phyloP scores from a whole-genome alignment of 1,140 invertebrate genomes.

The Aphaenogaster ashmeadi region DNA sequence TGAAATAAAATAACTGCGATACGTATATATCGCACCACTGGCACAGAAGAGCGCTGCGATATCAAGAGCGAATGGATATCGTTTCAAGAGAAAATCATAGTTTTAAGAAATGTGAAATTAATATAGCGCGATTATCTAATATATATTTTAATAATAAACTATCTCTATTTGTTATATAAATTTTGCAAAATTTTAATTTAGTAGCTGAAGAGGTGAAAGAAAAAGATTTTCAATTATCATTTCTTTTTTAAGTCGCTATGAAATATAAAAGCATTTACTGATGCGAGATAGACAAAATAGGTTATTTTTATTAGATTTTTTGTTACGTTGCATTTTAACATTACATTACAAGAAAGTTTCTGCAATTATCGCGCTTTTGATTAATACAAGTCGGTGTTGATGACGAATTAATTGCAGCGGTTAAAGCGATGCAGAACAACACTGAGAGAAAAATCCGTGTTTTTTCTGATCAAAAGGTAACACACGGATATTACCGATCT shows the following conservation, averaged over 20 bases:
- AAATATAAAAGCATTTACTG: not conserved
- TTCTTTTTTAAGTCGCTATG: not conserved
- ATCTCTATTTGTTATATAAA: not conserved
- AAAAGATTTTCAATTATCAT: not conserved
- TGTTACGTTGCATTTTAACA: not conserved
- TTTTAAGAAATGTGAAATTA: not conserved
- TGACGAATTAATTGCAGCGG: constrained; percentile 14
- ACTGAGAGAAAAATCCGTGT: too few relatives aligned
- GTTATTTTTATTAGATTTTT: not conserved
- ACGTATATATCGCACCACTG: constrained; percentile 28
- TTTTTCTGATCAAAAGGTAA: too few relatives aligned
- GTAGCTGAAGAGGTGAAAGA: not conserved
- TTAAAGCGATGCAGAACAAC: not conserved
- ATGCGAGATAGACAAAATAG: not conserved
- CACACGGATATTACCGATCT: too few relatives aligned
- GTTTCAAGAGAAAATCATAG: not conserved
- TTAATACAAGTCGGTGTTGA: not conserved
- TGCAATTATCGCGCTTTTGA: not conserved
- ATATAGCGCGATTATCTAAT: not conserved
- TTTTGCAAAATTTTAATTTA: not conserved
- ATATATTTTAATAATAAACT: not conserved
- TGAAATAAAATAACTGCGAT: constrained; percentile 41
- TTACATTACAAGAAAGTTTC: not conserved
- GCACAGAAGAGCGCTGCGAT: not conserved
- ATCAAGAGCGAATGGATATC: not conserved